Percentiles rank a stretch among this genome's conserved stretches.
Conservation (phyloP, 2,888 invertebrate species). For the Drosophila paramelanica region DNA sequence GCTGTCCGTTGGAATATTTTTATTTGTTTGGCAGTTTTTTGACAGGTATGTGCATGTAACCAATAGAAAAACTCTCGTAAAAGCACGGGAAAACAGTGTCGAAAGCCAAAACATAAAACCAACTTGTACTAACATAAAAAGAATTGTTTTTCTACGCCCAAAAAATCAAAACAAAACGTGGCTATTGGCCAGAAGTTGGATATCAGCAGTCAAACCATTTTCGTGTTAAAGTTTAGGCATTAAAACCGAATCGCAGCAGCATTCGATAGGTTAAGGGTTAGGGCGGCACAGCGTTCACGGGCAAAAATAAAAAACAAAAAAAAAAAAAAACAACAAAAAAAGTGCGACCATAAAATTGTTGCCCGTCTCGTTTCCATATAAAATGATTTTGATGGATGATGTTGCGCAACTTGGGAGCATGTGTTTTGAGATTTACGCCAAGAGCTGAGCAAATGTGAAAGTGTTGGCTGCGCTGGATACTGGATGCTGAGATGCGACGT, state of each 20-base stretch:
- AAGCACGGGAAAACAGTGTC: slow-evolving; percentile 36
- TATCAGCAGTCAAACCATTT: slow-evolving; percentile 37
- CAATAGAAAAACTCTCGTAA: slow-evolving; percentile 58
- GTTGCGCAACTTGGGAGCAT: slow-evolving; percentile 78
- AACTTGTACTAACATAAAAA: slow-evolving; percentile 57
- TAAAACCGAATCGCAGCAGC: slow-evolving; percentile 37
- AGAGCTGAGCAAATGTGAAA: slow-evolving; percentile 54
- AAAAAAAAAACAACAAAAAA: slow-evolving; percentile 14
- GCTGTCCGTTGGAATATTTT: neutral
- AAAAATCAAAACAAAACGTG: slow-evolving; percentile 57
- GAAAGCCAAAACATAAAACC: slow-evolving; percentile 53
- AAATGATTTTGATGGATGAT: slow-evolving; percentile 80
- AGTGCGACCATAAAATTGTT: slow-evolving; percentile 68
- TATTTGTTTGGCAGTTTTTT: slow-evolving; percentile 21
- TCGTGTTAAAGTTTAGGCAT: slow-evolving; percentile 67
- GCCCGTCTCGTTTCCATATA: slow-evolving; percentile 75
- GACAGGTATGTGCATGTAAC: slow-evolving; percentile 31
- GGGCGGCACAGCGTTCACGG: slow-evolving; percentile 9
- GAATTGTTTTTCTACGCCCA: slow-evolving; percentile 27
- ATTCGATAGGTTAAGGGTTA: slow-evolving; percentile 59
- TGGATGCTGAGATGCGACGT: slow-evolving; percentile 34
- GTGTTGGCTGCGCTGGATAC: slow-evolving; percentile 20
- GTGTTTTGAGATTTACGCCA: slow-evolving; percentile 71
- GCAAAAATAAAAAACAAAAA: neutral
- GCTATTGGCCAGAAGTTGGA: slow-evolving; percentile 27